Percentiles rank a stretch among this genome's conserved stretches.
phyloP scores from a whole-genome alignment of 2,113 vertebrate genomes.

The Typhlomys cinereus region DNA sequence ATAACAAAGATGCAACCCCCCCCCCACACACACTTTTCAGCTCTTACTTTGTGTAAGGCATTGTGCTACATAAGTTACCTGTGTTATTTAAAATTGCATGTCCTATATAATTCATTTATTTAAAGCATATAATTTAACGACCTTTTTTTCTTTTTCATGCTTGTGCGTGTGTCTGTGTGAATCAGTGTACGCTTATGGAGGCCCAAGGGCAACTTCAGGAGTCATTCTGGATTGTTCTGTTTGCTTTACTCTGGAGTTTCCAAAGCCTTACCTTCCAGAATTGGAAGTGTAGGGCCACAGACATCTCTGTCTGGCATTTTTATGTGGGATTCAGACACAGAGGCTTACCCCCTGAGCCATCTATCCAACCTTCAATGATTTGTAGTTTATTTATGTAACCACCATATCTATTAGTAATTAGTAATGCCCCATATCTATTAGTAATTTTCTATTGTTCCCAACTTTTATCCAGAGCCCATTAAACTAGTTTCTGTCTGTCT shows the following conservation, averaged over 20 bases:
- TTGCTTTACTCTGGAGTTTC: too few relatives aligned
- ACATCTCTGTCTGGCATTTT: too few relatives aligned
- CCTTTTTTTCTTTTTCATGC: too few relatives aligned
- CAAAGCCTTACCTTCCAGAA: too few relatives aligned
- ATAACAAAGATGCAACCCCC: background rate
- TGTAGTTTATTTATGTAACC: background rate
- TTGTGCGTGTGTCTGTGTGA: too few relatives aligned
- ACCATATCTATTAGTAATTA: background rate
- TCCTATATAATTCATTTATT: background rate
- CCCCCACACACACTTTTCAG: slow-evolving; percentile 25
- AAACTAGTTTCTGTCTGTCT: background rate
- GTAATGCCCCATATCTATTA: background rate
- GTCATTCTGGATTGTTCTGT: too few relatives aligned
- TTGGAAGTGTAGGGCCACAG: too few relatives aligned
- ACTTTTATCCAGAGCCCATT: rapidly evolving
- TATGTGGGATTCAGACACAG: too few relatives aligned
- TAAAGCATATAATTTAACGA: background rate
- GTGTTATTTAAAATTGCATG: slow-evolving; percentile 14
- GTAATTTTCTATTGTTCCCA: background rate
- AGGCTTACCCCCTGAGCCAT: too few relatives aligned
- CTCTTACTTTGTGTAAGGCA: background rate
- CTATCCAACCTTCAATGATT: too few relatives aligned
- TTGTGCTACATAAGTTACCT: background rate
- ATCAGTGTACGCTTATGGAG: too few relatives aligned
- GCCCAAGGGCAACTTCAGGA: too few relatives aligned